Evolutionary conservation across 2,888 invertebrate species (phyloP).

Genomic region (Cryptocheilus praepositus): DNA sequence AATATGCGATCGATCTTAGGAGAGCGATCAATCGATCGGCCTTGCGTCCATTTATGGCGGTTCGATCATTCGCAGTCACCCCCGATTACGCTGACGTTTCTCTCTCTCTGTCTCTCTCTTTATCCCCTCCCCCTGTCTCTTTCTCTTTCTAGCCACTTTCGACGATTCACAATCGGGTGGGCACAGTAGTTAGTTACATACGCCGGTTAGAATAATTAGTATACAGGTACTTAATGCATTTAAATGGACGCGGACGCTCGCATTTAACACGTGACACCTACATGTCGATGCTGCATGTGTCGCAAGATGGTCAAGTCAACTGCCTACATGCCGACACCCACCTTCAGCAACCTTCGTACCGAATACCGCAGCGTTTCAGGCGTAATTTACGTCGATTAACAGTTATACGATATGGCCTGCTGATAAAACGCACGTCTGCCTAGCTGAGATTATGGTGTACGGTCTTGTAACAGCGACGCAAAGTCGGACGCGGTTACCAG

Average conservation of each 20-base stretch:
- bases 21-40: conserved; percentile 30
- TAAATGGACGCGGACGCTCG: conserved; percentile 18
- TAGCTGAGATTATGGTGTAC: too few relatives aligned
- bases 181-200: conserved; percentile 30
- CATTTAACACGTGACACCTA: conserved; percentile 38
- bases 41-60: conserved; percentile 50
- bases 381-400: conserved; percentile 49
- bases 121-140: neutral
- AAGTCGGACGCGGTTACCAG: too few relatives aligned
- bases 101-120: conserved; percentile 1
- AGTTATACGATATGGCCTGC: conserved; percentile 21
- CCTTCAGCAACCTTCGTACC: conserved; percentile 42
- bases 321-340: conserved; percentile 63
- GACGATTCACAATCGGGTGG: neutral
- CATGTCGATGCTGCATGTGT: conserved; percentile 54
- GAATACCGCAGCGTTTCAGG: conserved; percentile 23
- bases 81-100: neutral
- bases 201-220: conserved; percentile 42
- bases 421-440: neutral
- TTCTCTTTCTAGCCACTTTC: neutral
- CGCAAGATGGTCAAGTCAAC: conserved; percentile 65
- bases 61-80: conserved; percentile 20
- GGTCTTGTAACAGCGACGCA: too few relatives aligned
- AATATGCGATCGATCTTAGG: conserved; percentile 30
- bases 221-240: conserved; percentile 28